Conservation (phyloP, 2,113 vertebrate genomes). For the Hippolais icterina region DNA sequence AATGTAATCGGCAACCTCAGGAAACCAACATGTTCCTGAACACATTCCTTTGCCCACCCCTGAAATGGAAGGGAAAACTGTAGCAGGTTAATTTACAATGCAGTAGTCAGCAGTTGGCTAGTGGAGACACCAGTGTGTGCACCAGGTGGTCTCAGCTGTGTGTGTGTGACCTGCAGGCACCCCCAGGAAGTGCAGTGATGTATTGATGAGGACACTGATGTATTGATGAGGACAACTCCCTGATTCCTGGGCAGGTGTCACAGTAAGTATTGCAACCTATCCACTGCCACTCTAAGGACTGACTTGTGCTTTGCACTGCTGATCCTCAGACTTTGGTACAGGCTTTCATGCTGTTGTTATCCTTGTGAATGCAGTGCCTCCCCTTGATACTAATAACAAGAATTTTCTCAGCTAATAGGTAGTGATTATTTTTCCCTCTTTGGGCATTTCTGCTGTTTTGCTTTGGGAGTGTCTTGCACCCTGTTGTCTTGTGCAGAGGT, state of each 20-base stretch:
- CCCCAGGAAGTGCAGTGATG: neutral
- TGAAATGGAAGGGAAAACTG: neutral
- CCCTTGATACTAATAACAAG: neutral
- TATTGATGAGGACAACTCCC: neutral
- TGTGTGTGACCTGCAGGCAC: neutral
- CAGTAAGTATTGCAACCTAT: neutral
- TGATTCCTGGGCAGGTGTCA: constrained; percentile 25
- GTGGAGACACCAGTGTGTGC: neutral
- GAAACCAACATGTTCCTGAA: neutral
- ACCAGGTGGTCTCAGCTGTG: neutral
- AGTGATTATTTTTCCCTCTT: neutral
- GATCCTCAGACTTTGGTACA: neutral
- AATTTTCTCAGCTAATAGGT: neutral
- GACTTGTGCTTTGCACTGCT: neutral
- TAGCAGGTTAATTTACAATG: neutral
- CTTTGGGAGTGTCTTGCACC: neutral
- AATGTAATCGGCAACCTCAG: neutral
- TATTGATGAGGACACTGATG: neutral
- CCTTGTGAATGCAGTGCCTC: neutral
- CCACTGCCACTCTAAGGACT: neutral
- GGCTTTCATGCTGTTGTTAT: neutral
- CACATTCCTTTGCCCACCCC: neutral
- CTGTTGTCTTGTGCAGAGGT: neutral
- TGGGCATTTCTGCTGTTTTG: neutral
- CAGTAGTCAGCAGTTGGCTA: neutral